Evolutionary conservation across 1,140 invertebrate genomes (phyloP).

Genomic region (Cotesia chilonis): DNA sequence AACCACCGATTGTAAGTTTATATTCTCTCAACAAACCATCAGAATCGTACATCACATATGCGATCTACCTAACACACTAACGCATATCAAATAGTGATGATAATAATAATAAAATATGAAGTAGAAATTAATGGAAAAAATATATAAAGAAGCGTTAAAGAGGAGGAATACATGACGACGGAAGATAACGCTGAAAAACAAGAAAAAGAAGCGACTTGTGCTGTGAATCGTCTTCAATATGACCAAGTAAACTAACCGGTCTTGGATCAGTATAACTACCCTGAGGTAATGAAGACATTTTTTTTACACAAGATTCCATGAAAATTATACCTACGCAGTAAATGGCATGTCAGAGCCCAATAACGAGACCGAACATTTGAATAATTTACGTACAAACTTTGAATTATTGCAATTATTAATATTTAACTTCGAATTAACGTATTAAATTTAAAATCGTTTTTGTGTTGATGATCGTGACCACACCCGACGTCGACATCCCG

Average conservation of each 20-base stretch:
- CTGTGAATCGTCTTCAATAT: too few relatives aligned
- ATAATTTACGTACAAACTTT: constrained; percentile 20
- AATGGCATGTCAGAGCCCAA: constrained; percentile 22
- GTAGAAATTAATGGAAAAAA: too few relatives aligned
- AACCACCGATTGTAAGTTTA: not conserved
- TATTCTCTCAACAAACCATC: not conserved
- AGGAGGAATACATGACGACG: not conserved
- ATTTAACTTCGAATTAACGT: too few relatives aligned
- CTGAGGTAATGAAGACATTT: constrained; percentile 36
- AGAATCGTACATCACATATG: not conserved
- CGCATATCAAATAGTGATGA: too few relatives aligned
- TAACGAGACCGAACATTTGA: constrained; percentile 30
- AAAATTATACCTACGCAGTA: constrained; percentile 32
- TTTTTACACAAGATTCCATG: constrained; percentile 33
- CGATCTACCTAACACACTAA: too few relatives aligned
- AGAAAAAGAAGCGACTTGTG: not conserved
- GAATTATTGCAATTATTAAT: too few relatives aligned
- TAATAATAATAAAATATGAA: too few relatives aligned
- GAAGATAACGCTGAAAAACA: not conserved
- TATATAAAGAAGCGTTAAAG: too few relatives aligned
- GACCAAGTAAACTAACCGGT: constrained; percentile 27
- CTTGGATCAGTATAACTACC: constrained; percentile 20
- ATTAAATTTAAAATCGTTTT: too few relatives aligned
- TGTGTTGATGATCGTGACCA: too few relatives aligned
- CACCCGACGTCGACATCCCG: too few relatives aligned